phyloP scores from a whole-genome alignment of 2,797 vertebrate species.

The Glyptemys insculpta region DNA sequence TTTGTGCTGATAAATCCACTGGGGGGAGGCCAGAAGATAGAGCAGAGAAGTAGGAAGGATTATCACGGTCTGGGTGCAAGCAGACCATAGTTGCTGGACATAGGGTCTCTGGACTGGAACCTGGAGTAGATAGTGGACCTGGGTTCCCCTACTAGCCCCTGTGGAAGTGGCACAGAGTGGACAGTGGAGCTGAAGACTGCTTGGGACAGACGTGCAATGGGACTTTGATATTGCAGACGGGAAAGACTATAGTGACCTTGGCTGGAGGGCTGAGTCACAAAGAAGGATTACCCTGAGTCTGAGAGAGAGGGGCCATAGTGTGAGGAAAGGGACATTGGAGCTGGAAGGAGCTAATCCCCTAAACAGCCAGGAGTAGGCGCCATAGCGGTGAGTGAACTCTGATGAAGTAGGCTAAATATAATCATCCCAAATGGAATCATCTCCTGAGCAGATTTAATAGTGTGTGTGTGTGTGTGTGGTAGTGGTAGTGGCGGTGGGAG shows the following conservation, averaged over 20 bases:
- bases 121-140: too few species aligned
- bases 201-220: not conserved
- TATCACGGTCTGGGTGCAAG: not conserved
- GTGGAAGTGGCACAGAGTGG: not conserved
- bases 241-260: too few species aligned
- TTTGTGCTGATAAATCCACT: not conserved
- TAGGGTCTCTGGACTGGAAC: not conserved
- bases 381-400: too few species aligned
- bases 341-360: too few species aligned
- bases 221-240: not conserved
- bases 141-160: not conserved
- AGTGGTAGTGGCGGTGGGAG: not conserved
- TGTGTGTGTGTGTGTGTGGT: not conserved
- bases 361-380: too few species aligned
- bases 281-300: too few species aligned
- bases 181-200: not conserved
- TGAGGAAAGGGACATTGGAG: too few species aligned
- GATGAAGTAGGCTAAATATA: not conserved
- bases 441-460: constrained; percentile 62
- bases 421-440: constrained; percentile 22
- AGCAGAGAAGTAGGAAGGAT: not conserved
- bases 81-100: not conserved
- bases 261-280: too few species aligned
- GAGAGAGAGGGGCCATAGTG: too few species aligned
- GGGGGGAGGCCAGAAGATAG: not conserved